A percentile compares a stretch with the other conserved stretches of the same genome.
Conservation (phyloP, 2,888 invertebrate species). For the Megaustenia siamemsis region DNA sequence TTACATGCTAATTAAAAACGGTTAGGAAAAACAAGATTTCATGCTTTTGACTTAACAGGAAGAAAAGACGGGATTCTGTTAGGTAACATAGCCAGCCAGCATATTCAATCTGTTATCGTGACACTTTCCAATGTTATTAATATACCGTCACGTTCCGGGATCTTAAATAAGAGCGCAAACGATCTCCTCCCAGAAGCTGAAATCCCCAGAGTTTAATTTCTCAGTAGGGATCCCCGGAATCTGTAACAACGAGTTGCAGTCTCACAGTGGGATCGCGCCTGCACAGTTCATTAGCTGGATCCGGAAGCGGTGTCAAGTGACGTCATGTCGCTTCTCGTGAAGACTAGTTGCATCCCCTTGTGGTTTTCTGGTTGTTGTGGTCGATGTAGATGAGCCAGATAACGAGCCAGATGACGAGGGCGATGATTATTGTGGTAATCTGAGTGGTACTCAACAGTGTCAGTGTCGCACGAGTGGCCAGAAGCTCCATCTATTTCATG, state of each 20-base stretch:
- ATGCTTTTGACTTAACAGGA: too few relatives aligned
- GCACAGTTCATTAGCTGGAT: constrained; percentile 39
- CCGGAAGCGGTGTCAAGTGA: constrained; percentile 46
- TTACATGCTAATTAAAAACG: too few relatives aligned
- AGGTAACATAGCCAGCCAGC: too few relatives aligned
- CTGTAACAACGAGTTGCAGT: constrained; percentile 26
- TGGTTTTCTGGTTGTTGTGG: background rate
- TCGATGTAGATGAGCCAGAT: constrained; percentile 23
- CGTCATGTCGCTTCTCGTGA: constrained; percentile 21
- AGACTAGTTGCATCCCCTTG: background rate
- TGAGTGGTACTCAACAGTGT: background rate
- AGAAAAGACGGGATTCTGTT: too few relatives aligned
- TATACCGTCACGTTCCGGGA: constrained; percentile 12
- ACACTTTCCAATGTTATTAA: constrained; percentile 24
- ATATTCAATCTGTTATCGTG: background rate
- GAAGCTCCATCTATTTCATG: background rate
- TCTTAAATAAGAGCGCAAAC: constrained; percentile 1
- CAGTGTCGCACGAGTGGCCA: background rate
- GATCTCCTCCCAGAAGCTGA: background rate
- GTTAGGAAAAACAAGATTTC: too few relatives aligned
- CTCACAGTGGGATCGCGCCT: constrained; percentile 26
- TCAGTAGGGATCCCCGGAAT: constrained; percentile 16
- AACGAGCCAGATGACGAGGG: constrained; percentile 17
- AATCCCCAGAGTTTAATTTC: constrained; percentile 16
- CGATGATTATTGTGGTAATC: background rate